These are phyloP conservation scores for Ifrita kowaldi DNA, from an alignment of 2,113 vertebrate species.

Conservation along the genomic window DNA sequence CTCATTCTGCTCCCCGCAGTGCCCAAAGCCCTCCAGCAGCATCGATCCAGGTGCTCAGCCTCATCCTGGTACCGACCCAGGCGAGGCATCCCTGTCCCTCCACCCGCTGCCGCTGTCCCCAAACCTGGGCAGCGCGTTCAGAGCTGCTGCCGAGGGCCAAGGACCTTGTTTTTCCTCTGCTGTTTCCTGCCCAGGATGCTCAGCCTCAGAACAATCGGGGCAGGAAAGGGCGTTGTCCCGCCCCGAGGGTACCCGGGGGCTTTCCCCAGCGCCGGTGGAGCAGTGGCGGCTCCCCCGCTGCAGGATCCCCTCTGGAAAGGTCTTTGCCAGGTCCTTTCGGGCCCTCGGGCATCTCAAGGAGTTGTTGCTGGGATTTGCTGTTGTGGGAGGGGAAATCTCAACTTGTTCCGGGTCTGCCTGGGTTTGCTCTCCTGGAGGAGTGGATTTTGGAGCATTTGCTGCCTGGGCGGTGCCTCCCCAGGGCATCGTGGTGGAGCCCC, in stretches of 20 bases:
- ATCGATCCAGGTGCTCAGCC: neutral
- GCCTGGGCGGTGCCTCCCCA: neutral
- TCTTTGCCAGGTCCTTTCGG: neutral
- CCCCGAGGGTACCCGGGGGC: neutral
- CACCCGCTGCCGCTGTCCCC: fast-evolving
- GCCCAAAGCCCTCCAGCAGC: neutral
- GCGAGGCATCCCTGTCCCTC: fast-evolving
- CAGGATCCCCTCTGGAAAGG: neutral
- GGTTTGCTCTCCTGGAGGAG: neutral
- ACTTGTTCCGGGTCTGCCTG: neutral
- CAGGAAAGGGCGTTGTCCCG: neutral
- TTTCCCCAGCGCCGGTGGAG: neutral
- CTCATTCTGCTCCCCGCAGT: neutral
- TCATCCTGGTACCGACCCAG: fast-evolving
- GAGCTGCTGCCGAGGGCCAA: neutral
- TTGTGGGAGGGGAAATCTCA: neutral
- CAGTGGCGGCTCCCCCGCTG: neutral
- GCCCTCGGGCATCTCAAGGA: fast-evolving
- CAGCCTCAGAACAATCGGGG: neutral
- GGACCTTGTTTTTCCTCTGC: neutral
- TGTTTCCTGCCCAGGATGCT: neutral
- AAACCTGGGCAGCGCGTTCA: fast-evolving
- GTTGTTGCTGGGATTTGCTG: neutral
- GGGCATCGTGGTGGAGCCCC: neutral
- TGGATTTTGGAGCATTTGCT: neutral